These are phyloP conservation scores for Horisme vitalbata DNA, from an alignment of 2,888 invertebrate species.

Conservation along the genomic window DNA sequence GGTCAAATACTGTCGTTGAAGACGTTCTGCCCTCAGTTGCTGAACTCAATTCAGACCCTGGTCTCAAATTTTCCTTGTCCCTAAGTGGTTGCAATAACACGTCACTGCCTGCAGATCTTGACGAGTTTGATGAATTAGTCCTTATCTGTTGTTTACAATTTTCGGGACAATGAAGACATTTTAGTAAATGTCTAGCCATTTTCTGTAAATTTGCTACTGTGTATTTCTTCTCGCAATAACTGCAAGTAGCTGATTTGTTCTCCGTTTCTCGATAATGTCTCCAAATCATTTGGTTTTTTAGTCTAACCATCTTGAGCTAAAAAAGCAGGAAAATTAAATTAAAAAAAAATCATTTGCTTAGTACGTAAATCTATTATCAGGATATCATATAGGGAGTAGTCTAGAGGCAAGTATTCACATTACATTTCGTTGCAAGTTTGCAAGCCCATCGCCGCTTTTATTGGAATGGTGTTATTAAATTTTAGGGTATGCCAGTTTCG, in stretches of 20 bases:
- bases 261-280: conserved; percentile 3
- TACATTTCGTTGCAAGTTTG: too few relatives aligned
- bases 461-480: too few relatives aligned
- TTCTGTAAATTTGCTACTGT: not conserved
- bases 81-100: not conserved
- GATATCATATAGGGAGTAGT: too few relatives aligned
- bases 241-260: conserved; percentile 1
- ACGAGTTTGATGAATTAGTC: not conserved
- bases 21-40: not conserved
- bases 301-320: conserved; percentile 2
- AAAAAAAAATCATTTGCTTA: not conserved
- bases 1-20: not conserved
- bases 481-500: too few relatives aligned
- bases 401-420: too few relatives aligned
- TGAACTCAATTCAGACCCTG: not conserved
- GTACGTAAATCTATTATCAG: too few relatives aligned
- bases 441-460: too few relatives aligned
- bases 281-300: conserved; percentile 1
- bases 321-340: too few relatives aligned
- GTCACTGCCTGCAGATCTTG: not conserved
- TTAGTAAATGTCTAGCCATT: conserved; percentile 4
- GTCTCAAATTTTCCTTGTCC: conserved; percentile 1
- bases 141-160: not conserved
- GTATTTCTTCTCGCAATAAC: conserved; percentile 3
- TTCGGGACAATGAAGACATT: conserved; percentile 1